These are phyloP conservation scores for Mantis religiosa DNA, from an alignment of 2,888 invertebrate species.

Conservation along the genomic window DNA sequence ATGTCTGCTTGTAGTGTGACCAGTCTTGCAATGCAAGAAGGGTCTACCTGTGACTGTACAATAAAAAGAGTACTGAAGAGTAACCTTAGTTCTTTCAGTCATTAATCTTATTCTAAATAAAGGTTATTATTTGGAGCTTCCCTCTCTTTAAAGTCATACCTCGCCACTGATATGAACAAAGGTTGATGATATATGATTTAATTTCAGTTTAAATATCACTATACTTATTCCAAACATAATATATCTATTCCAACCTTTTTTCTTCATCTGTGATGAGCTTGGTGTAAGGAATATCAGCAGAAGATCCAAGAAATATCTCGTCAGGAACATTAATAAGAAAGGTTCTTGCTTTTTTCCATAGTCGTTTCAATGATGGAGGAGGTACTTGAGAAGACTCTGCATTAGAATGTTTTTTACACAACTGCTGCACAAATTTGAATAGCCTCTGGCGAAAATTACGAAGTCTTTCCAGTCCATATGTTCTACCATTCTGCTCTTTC, in stretches of 20 bases:
- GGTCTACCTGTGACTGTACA: too few species aligned
- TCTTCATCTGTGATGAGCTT: slow-evolving; percentile 67
- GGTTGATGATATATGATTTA: too few species aligned
- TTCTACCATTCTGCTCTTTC: neutral
- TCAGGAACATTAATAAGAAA: neutral
- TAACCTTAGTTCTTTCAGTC: too few species aligned
- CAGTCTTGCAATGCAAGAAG: too few species aligned
- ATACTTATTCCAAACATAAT: neutral
- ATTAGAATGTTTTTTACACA: neutral
- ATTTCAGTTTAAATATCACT: too few species aligned
- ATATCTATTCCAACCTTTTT: slow-evolving; percentile 52
- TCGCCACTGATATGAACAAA: too few species aligned
- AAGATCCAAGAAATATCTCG: slow-evolving; percentile 7
- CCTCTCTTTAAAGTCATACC: too few species aligned
- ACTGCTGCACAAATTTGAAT: neutral
- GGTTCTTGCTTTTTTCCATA: neutral
- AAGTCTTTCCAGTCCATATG: neutral
- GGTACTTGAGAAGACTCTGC: neutral
- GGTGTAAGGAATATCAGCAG: slow-evolving; percentile 45
- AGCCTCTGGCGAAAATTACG: neutral
- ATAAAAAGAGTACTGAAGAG: too few species aligned
- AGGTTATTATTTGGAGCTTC: too few species aligned
- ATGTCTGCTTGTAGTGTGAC: too few species aligned
- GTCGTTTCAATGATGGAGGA: neutral
- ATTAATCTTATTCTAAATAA: too few species aligned